These are phyloP conservation scores for fruit fly (Drosophila melanogaster) DNA, from an alignment of 1,140 invertebrate genomes.

Conservation along the genomic window DNA sequence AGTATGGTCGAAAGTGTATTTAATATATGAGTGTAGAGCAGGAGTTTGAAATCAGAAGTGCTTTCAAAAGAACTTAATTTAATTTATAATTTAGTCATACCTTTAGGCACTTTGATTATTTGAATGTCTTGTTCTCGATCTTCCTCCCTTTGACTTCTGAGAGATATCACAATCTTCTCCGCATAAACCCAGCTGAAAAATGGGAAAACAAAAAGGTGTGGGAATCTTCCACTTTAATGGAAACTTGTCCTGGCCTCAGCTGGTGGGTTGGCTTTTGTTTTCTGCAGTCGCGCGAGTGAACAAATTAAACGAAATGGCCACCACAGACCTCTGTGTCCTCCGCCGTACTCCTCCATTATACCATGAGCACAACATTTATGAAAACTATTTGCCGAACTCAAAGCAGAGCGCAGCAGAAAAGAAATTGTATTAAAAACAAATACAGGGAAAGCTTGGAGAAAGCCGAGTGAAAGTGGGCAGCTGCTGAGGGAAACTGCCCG, in stretches of 20 bases:
- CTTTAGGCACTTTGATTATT: too few relatives aligned
- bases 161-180: not conserved
- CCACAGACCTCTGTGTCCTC: slow-evolving; percentile 5
- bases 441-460: slow-evolving; percentile 22
- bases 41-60: too few relatives aligned
- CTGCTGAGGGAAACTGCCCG: slow-evolving; percentile 4
- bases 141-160: not conserved
- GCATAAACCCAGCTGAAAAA: not conserved
- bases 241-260: slow-evolving; percentile 15
- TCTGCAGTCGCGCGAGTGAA: slow-evolving; percentile 21
- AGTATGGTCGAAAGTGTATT: not conserved
- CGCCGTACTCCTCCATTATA: slow-evolving; percentile 25
- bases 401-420: slow-evolving; percentile 36
- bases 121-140: too few relatives aligned
- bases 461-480: not conserved
- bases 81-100: too few relatives aligned
- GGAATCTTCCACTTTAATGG: slow-evolving; percentile 10
- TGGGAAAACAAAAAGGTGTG: not conserved
- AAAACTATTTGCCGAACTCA: slow-evolving; percentile 71
- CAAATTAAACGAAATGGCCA: slow-evolving; percentile 66
- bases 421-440: slow-evolving; percentile 67
- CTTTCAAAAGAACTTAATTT: too few relatives aligned
- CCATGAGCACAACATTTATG: slow-evolving; percentile 58
- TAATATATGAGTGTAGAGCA: too few relatives aligned
- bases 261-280: not conserved